phyloP scores from a whole-genome alignment of 1,140 invertebrate species.

The Aporrectodea caliginosa region DNA sequence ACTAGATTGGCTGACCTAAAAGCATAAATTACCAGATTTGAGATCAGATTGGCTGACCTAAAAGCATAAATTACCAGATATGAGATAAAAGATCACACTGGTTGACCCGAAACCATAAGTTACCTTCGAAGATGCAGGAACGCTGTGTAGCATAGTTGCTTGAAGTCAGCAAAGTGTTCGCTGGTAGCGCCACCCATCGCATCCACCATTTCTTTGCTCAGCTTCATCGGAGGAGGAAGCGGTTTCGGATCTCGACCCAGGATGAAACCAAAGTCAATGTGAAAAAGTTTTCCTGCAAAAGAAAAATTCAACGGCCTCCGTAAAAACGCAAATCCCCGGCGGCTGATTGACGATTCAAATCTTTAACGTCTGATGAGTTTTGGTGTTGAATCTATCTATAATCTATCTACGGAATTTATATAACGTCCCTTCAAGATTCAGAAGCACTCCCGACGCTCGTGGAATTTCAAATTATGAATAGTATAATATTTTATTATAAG shows the following conservation, averaged over 20 bases:
- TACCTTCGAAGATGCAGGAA: constrained; percentile 86
- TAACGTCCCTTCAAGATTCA: too few relatives aligned
- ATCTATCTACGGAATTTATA: too few relatives aligned
- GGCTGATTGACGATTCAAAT: too few relatives aligned
- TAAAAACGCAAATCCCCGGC: too few relatives aligned
- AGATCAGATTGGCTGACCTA: constrained; percentile 91
- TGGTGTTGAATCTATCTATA: too few relatives aligned
- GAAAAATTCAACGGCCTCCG: too few relatives aligned
- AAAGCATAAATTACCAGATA: too few relatives aligned
- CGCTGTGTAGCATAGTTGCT: constrained; percentile 91
- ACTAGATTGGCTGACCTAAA: constrained; percentile 90
- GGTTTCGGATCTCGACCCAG: constrained; percentile 96
- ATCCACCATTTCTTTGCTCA: constrained; percentile 97
- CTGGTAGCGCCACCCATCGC: constrained; percentile 89
- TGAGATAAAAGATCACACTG: too few relatives aligned
- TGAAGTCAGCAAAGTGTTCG: constrained; percentile 90
- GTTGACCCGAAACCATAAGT: constrained; percentile 14
- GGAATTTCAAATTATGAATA: too few relatives aligned
- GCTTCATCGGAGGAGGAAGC: constrained; percentile 95
- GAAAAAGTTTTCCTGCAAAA: constrained; percentile 79
- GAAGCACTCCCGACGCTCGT: too few relatives aligned
- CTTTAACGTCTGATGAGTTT: too few relatives aligned
- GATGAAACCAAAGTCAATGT: constrained; percentile 99
- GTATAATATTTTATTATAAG: too few relatives aligned
- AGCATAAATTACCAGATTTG: constrained; percentile 72